Percentiles rank a stretch among this genome's conserved stretches.
Evolutionary conservation across 2,888 invertebrate genomes (phyloP).

Genomic region (Xestobium rufovillosum): DNA sequence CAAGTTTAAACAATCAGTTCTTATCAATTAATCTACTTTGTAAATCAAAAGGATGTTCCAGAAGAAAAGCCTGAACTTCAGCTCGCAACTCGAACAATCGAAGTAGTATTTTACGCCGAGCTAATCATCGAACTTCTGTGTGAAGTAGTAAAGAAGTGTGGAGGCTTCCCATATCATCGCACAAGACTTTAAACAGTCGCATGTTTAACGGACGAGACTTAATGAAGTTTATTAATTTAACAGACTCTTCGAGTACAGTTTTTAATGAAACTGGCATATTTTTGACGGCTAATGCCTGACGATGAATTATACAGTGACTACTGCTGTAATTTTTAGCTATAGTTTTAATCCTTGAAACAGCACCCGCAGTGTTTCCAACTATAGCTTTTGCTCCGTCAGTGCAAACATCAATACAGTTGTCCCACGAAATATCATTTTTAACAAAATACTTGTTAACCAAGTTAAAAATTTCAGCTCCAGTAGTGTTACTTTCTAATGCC

Average conservation of each 20-base stretch:
- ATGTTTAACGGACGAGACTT: slow-evolving; percentile 19
- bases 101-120: slow-evolving; percentile 5
- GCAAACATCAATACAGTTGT: slow-evolving; percentile 19
- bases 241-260: slow-evolving; percentile 12
- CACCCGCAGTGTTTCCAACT: too few species aligned
- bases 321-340: too few species aligned
- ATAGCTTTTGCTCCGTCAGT: too few species aligned
- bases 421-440: slow-evolving; percentile 16
- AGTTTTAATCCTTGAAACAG: too few species aligned
- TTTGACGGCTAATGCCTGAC: slow-evolving; percentile 19
- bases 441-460: slow-evolving; percentile 15
- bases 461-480: slow-evolving; percentile 16
- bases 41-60: neutral
- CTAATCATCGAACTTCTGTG: slow-evolving; percentile 19
- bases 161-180: slow-evolving; percentile 19
- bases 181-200: slow-evolving; percentile 18
- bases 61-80: slow-evolving; percentile 6
- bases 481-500: slow-evolving; percentile 16
- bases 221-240: slow-evolving; percentile 18
- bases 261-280: slow-evolving; percentile 19
- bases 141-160: slow-evolving; percentile 16
- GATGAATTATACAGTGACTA: slow-evolving; percentile 15
- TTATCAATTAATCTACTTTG: neutral
- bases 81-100: slow-evolving; percentile 7
- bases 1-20: neutral